phyloP scores from a whole-genome alignment of 2,888 invertebrate species.

The Encarsia formosa region DNA sequence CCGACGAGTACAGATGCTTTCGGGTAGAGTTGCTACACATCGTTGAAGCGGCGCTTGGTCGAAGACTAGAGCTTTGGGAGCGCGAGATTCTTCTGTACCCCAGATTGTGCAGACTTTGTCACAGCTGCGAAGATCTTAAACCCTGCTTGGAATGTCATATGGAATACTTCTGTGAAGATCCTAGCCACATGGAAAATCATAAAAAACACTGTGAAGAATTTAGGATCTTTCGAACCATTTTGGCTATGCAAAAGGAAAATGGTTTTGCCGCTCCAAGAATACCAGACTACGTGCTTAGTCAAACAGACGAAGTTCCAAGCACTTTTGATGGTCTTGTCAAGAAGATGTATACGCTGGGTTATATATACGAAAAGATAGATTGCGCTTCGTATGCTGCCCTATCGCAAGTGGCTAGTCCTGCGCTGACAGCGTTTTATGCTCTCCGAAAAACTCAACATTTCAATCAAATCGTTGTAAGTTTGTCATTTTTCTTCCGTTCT shows the following conservation, averaged over 20 bases:
- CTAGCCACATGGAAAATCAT: slow-evolving; percentile 57
- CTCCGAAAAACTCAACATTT: slow-evolving; percentile 49
- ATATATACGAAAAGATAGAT: slow-evolving; percentile 51
- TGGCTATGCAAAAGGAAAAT: slow-evolving; percentile 59
- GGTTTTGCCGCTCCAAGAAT: slow-evolving; percentile 56
- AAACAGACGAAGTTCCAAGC: slow-evolving; percentile 43
- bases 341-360: slow-evolving; percentile 53
- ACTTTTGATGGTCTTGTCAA: slow-evolving; percentile 55
- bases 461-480: slow-evolving; percentile 1
- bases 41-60: slow-evolving; percentile 58
- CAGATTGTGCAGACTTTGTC: slow-evolving; percentile 59
- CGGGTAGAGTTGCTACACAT: slow-evolving; percentile 62
- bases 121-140: slow-evolving; percentile 52
- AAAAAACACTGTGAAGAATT: slow-evolving; percentile 62
- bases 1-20: slow-evolving; percentile 61
- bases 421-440: slow-evolving; percentile 61
- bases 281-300: slow-evolving; percentile 53
- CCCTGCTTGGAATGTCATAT: slow-evolving; percentile 61
- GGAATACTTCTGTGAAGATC: slow-evolving; percentile 55
- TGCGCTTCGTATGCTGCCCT: slow-evolving; percentile 61
- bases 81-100: slow-evolving; percentile 68
- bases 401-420: slow-evolving; percentile 64
- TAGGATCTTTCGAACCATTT: slow-evolving; percentile 59
- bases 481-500: neutral
- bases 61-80: slow-evolving; percentile 62